These are phyloP conservation scores for Oeneis ivallda DNA, from an alignment of 2,888 invertebrate species.

Conservation along the genomic window DNA sequence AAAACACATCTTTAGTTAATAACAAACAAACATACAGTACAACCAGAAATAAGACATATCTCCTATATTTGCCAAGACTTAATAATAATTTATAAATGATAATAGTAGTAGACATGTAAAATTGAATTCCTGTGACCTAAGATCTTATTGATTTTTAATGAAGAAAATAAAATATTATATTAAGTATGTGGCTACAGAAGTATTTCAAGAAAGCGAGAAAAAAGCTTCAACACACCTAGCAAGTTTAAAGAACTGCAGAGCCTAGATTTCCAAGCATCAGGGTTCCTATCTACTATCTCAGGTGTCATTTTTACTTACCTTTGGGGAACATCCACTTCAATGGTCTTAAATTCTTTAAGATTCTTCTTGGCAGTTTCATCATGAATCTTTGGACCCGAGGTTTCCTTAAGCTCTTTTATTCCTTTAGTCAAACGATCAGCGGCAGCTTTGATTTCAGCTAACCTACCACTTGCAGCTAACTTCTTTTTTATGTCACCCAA, in stretches of 20 bases:
- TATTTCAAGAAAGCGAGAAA: too few species aligned
- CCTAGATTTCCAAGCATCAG: too few species aligned
- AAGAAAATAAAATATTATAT: too few species aligned
- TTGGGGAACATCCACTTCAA: slow-evolving; percentile 88
- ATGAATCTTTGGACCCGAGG: slow-evolving; percentile 63
- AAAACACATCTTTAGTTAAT: slow-evolving; percentile 45
- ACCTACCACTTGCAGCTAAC: slow-evolving; percentile 84
- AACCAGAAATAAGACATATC: not conserved
- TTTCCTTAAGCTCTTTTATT: slow-evolving; percentile 82
- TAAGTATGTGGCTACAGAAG: too few species aligned
- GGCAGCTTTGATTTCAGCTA: slow-evolving; percentile 86
- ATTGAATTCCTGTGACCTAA: too few species aligned
- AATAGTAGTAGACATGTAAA: too few species aligned
- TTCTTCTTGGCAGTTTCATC: slow-evolving; percentile 66
- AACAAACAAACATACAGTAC: not conserved
- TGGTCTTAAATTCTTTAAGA: slow-evolving; percentile 86
- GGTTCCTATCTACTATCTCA: too few species aligned
- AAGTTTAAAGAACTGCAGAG: too few species aligned
- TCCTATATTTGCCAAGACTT: too few species aligned
- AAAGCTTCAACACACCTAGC: too few species aligned
- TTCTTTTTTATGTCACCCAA: slow-evolving; percentile 86
- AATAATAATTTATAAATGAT: too few species aligned
- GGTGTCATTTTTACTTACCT: slow-evolving; percentile 77
- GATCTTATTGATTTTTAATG: too few species aligned
- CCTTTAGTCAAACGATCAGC: slow-evolving; percentile 84